phyloP scores from a whole-genome alignment of 1,140 invertebrate species.

The Panulirus ornatus region DNA sequence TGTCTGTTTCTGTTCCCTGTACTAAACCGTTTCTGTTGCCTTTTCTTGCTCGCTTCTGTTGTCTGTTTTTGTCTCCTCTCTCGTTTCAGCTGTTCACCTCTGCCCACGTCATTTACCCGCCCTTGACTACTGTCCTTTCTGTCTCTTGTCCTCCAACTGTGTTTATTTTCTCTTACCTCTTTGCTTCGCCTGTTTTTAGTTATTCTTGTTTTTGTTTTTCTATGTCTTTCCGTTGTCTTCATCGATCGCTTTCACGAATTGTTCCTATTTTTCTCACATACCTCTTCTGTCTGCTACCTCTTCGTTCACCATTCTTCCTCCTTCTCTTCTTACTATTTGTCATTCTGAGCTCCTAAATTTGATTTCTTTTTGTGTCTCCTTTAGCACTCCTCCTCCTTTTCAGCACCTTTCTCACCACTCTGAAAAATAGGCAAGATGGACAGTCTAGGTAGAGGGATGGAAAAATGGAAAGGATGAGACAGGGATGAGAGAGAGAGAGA shows the following conservation, averaged over 20 bases:
- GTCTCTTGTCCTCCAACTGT: background rate
- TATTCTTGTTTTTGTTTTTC: background rate
- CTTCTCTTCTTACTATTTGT: background rate
- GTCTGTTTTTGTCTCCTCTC: constrained; percentile 14
- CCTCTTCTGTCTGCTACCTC: background rate
- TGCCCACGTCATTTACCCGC: too few species aligned
- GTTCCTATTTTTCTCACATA: background rate
- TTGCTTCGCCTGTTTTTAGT: background rate
- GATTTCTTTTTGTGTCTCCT: background rate
- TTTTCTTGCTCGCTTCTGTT: background rate
- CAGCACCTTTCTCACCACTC: background rate
- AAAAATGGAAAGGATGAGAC: background rate
- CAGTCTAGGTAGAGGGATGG: background rate
- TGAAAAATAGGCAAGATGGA: background rate
- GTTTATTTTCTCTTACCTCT: background rate
- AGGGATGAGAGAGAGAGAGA: background rate
- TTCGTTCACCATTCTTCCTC: background rate
- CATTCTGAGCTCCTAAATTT: background rate
- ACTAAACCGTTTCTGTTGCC: background rate
- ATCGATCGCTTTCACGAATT: background rate
- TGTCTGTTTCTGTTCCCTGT: background rate
- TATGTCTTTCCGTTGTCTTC: background rate
- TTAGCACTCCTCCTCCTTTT: background rate
- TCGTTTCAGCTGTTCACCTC: background rate
- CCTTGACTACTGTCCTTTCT: too few species aligned